Evolutionary conservation across 2,113 vertebrate genomes (phyloP), one percentile per base, ranked within the genome.

Genomic region (Orthonyx spaldingii): DNA sequence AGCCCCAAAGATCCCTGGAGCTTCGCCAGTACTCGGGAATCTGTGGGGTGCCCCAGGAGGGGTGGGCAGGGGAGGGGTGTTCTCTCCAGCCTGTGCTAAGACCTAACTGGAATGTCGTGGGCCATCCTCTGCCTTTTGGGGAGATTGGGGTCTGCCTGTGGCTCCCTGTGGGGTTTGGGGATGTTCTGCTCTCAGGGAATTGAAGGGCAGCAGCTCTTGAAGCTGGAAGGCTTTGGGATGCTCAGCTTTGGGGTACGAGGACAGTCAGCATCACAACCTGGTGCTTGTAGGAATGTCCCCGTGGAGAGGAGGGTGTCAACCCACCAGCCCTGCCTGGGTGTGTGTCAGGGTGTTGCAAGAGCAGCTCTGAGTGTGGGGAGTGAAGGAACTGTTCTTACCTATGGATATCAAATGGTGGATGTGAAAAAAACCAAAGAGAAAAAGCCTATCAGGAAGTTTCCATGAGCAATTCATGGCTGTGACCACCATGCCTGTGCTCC

Each of bases 1-100:
- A 87, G 6, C 32, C 24, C 52, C 8, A 2, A 16, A 53, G n/a
- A 66, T 9, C 37, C 11, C 47, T 6, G 3, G 41, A 60, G 65
- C 46, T 86, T 82, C 1, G 1, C 16, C 5, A 2, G 19, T 8
- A 3, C 33, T 39, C 0, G 0, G 47, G 55, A 19, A 10, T 35
- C 56, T 46, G 27, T 30, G 35, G 46, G 47, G 47, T 87, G 42
- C 20, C n/a, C 16, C 18, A 9, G 49, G 42, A 68, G 16, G 35
- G 30, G 9, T 55, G 69, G 15, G 17, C 28, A 65, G 39, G 39
- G 16, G 9, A 30, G 26, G 17, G 6, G 17, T 1, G 8, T 39
- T 78, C 19, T 52, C 20, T 61, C n/a, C 53, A 61, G 37, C 42
- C 23, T 64, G 7, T 75, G 11, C 55, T 1, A 4, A 82, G 46